Evolutionary conservation across 2,797 vertebrate genomes (phyloP), one percentile per base, ranked within the genome.

Genomic region (Anas acuta): DNA sequence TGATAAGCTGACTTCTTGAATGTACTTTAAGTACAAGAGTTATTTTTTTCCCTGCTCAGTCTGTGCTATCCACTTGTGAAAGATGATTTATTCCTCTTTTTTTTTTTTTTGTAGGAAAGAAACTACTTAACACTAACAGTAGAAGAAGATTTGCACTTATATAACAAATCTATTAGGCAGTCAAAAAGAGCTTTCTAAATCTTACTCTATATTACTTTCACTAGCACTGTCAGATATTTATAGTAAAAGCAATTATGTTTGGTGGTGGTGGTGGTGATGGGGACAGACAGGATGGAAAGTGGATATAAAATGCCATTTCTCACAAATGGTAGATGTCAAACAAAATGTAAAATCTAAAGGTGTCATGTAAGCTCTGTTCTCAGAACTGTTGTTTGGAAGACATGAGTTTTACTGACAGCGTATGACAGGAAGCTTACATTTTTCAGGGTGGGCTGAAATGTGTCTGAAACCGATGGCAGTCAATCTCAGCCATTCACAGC

Each of bases 171-270:
- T 37, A 87, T 87, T 92, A 95, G 90, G 49, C 71, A 82, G 61
- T 80, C 85, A 71, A 45, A 87, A 82, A 62, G 88, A 80, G 61
- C 74, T 85, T 93, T 93, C 69, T 72, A 74, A 94, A 95, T 80
- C 57, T 88, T 87, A 17, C 25, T 93, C 43, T 90, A 78, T 84
- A 39, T 94, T 92, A 70, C 91, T 82, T 92, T 87, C 90, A 82
- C 77, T 69, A 62, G 61, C 81, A 43, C 88, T 90, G 90, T 92
- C 86, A 94, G 88, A 35, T 95, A 96, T 95, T 95, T 95, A 84
- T 93, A 92, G 93, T 57, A 87, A 92, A 96, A 95, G 84, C 89
- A 95, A 94, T 94, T 93, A 92, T 87, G 69, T 84, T 82, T 93
- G 80, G 83, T 95, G 94, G 80, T 32, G 86, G 93, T 91, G 74